Base-by-base conservation (phyloP, 2,113 vertebrate species). In the Poicephalus meyeri region DNA sequence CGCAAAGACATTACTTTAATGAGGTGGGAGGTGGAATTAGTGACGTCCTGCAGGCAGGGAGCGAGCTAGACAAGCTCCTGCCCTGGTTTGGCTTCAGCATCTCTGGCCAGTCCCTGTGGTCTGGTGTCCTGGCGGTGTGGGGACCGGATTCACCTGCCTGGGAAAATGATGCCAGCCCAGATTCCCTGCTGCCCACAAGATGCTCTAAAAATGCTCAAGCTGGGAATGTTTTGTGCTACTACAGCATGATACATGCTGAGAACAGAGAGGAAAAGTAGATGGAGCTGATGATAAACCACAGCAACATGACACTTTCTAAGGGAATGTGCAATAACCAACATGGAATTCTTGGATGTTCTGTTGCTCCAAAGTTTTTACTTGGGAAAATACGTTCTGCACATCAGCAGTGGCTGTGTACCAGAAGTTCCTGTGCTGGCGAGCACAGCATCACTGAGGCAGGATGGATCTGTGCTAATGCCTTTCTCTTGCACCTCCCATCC, bases 1-100 rank as follows among this genome's bases (percentile, higher is more conserved):
- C 88, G 80, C 73, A 76, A 91, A 71, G 74, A 35, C 58, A 64
- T 87, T 95, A 85, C 91, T 94, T 80, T 95, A 68, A 89, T 63
- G 91, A 86, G 80, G 60, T 29, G 73, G 65, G 56, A 96, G 63
- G 69, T 92, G 85, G 65, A 7, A 68, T 37, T 23, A 46, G 35
- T 2, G 33, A 10, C 25, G 42, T 70, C 72, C 46, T n/a, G 41
- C 42, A 33, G 10, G 23, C 53, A 5, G 17, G 19, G 28, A 28
- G 44, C 2, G 23, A 58, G 60, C 41, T 15, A 21, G 25, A 33
- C 29, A 6, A 3, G 46, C n/a, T 37, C 14, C 78, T 26, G 3
- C 6, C 13, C 78, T 16, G 49, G 7, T 9, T 53, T 35, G 18
- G 19, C 56, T n/a, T 25, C 64, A 11, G 84, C 42, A 3, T 10